Evolutionary conservation across 2,888 invertebrate species (phyloP), one percentile per base, ranked within the genome.

Genomic region (Cephus nigrinus): DNA sequence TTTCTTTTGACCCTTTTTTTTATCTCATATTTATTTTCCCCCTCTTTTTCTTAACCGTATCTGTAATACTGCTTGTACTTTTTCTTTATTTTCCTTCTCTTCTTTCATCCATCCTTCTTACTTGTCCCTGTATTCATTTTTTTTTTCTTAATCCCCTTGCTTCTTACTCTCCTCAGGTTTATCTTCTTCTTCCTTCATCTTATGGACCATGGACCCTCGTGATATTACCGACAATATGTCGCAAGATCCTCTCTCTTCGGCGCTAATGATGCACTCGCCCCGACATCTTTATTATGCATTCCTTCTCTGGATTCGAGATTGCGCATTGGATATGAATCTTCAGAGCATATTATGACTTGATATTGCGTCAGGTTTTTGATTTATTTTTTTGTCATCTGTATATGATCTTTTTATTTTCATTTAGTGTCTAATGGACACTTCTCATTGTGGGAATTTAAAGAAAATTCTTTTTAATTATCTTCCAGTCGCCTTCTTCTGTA

Each of bases 241-340:
- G 55, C 23, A 55, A 23, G 55, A 23, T 55, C 23, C 23, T 55
- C 55, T 55, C 23, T 23, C 23, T 55, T 23, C 55, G 9, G 23
- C 55, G 55, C 55, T 55, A 55, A 55, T 55, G 55, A 55, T 55
- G 33, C 71, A 71, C 71, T 71, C 71, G 71, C 71, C 71, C 11
- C 1, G 71, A 71, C 55, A 55, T 15, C 55, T 55, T 55, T 55
- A 55, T 55, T 55, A 55, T 55, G 55, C 55, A 55, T 55, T 55
- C 55, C 55, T 55, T 55, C 55, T 55, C 23, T 9, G 23, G 23
- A 23, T 55, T 55, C 23, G 9, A 55, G 55, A 55, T 55, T 55
- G 55, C 55, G 5, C 55, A 23, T 55, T 9, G 55, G 55, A 55
- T 55, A 55, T 23, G 23, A 55, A 15, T 55, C 23, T 55, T 55